Conservation (phyloP, 1,140 invertebrate genomes). For the Pseudomyrmex dendroicus region DNA sequence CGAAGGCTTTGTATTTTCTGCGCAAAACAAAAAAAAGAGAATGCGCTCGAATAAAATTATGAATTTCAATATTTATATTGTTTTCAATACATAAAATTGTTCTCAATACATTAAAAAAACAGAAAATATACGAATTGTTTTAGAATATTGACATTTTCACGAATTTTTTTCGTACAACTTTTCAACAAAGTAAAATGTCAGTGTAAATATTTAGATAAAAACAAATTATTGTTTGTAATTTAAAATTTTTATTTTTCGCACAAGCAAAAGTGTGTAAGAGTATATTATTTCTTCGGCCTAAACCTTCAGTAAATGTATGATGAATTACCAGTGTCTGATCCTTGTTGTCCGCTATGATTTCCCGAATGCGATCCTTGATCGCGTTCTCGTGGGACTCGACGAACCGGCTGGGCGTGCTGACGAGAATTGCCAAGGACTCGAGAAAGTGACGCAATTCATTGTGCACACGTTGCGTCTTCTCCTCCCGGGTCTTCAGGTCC, state of each 20-base stretch:
- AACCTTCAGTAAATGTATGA: constrained; percentile 18
- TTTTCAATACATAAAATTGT: no score
- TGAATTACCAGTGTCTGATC: constrained; percentile 89
- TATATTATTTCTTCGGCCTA: neutral
- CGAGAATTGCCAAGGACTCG: constrained; percentile 88
- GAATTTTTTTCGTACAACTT: neutral
- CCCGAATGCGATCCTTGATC: constrained; percentile 91
- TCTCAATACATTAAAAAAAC: neutral
- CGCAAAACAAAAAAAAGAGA: constrained; percentile 34
- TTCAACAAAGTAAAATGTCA: neutral
- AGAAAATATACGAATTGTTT: neutral
- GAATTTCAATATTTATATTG: constrained; percentile 1
- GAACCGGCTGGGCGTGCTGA: constrained; percentile 89
- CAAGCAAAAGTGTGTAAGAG: neutral
- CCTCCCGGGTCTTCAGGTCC: constrained; percentile 89
- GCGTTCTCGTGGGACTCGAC: constrained; percentile 90
- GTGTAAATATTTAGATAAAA: neutral
- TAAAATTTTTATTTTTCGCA: neutral
- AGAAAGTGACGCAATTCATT: constrained; percentile 88
- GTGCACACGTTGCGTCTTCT: constrained; percentile 88
- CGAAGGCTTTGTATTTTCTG: constrained; percentile 90
- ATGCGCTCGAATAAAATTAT: no score
- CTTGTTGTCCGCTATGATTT: constrained; percentile 91
- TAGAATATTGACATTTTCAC: neutral
- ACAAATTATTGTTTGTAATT: neutral